Conservation (phyloP, 2,888 invertebrate genomes). For the Ophion ventricosus region DNA sequence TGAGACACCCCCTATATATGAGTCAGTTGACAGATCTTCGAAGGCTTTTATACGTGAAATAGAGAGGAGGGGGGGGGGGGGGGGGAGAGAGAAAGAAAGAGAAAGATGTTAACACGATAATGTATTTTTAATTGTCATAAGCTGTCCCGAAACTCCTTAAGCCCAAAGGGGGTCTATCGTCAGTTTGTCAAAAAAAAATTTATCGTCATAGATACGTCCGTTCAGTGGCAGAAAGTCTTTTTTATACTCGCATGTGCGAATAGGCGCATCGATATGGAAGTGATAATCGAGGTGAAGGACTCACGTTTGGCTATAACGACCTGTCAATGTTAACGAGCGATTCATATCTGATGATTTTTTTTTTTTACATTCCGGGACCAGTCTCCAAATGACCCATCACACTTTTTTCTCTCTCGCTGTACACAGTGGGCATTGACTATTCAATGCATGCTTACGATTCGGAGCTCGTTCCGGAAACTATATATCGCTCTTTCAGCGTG, state of each 20-base stretch:
- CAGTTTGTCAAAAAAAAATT: too few species aligned
- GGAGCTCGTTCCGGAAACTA: background rate
- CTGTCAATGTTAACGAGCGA: slow-evolving; percentile 38
- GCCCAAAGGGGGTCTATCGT: too few species aligned
- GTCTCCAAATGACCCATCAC: slow-evolving; percentile 13
- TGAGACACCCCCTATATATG: too few species aligned
- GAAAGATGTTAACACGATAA: too few species aligned
- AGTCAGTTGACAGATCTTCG: too few species aligned
- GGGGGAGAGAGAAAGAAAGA: too few species aligned
- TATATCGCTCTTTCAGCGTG: slow-evolving; percentile 15
- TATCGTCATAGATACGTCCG: too few species aligned
- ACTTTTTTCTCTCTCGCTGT: slow-evolving; percentile 4
- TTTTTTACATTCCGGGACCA: slow-evolving; percentile 15
- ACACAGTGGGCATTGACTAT: background rate
- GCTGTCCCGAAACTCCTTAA: too few species aligned
- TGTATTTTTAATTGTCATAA: too few species aligned
- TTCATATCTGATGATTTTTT: slow-evolving; percentile 25
- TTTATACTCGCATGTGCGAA: background rate
- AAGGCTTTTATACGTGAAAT: too few species aligned
- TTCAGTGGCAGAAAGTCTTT: too few species aligned
- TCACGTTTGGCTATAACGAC: slow-evolving; percentile 23
- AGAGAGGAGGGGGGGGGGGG: too few species aligned
- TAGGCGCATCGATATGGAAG: background rate
- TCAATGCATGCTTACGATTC: slow-evolving; percentile 21
- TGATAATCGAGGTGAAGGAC: slow-evolving; percentile 8